Percentiles rank a stretch among this genome's conserved stretches.
Conservation (phyloP, 2,113 vertebrate species). For the Perca fluviatilis region DNA sequence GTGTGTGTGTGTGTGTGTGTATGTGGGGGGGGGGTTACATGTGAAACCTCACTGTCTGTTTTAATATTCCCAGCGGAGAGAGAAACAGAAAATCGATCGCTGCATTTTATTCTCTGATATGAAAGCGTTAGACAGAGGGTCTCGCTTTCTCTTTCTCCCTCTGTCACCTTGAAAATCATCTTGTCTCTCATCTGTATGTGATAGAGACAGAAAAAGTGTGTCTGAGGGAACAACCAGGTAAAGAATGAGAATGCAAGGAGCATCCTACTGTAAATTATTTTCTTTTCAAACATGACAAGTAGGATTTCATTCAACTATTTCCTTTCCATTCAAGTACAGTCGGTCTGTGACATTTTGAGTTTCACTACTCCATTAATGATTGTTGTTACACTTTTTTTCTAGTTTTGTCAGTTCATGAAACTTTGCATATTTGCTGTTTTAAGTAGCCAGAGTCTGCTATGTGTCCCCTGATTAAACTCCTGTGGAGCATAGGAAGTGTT, state of each 20-base stretch:
- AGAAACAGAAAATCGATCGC: conserved; percentile 82
- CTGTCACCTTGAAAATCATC: conserved; percentile 59
- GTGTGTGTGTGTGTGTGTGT: background rate
- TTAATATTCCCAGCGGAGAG: conserved; percentile 79
- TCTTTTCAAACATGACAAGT: conserved; percentile 26
- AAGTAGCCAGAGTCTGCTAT: background rate
- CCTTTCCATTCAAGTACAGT: conserved; percentile 8
- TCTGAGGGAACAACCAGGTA: conserved; percentile 6
- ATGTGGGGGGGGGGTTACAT: conserved; percentile 5
- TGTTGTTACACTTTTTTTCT: background rate
- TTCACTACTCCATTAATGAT: background rate
- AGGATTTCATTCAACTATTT: conserved; percentile 1
- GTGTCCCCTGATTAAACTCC: too few relatives aligned
- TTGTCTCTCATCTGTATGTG: conserved; percentile 55
- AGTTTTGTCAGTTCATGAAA: background rate
- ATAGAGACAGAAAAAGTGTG: conserved; percentile 19
- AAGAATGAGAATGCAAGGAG: conserved; percentile 28
- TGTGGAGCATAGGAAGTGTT: too few relatives aligned
- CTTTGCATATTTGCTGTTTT: conserved; percentile 1
- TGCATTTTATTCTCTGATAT: conserved; percentile 79
- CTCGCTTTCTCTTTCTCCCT: conserved; percentile 31
- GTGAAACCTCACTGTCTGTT: conserved; percentile 75
- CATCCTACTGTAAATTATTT: background rate
- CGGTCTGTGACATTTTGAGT: background rate
- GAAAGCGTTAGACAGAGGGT: conserved; percentile 70